phyloP scores from a whole-genome alignment of 1,140 invertebrate genomes.

The Sinella curviseta region DNA sequence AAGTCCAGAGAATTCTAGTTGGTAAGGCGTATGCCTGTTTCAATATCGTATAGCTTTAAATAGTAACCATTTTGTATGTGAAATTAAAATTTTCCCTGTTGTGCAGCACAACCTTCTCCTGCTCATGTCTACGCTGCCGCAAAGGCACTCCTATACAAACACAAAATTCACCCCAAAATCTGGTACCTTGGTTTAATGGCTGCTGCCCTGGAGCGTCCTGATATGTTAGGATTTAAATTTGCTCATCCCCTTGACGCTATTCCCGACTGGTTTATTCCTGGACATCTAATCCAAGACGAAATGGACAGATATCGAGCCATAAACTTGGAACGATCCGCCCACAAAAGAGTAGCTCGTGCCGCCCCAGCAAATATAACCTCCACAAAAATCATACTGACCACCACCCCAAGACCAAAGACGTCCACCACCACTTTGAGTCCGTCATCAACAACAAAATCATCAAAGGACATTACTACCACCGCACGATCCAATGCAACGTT shows the following conservation, averaged over 20 bases:
- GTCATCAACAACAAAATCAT: too few species aligned
- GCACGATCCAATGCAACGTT: not conserved
- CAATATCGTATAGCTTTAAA: not conserved
- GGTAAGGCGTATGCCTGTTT: not conserved
- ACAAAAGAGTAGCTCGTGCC: not conserved
- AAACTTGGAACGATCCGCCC: not conserved
- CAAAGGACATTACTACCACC: not conserved
- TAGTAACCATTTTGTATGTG: not conserved
- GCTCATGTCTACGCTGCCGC: not conserved
- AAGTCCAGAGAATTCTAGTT: constrained; percentile 7
- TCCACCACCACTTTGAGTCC: too few species aligned
- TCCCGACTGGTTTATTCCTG: constrained; percentile 20
- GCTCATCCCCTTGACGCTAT: constrained; percentile 20
- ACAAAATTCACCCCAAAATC: constrained; percentile 21
- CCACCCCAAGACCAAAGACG: not conserved
- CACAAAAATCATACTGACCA: not conserved
- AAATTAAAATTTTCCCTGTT: not conserved
- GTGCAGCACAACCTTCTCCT: constrained; percentile 8
- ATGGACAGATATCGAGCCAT: not conserved
- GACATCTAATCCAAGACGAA: not conserved
- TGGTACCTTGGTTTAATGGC: constrained; percentile 12
- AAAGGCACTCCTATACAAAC: not conserved
- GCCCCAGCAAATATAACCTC: not conserved
- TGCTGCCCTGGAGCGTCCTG: constrained; percentile 8
- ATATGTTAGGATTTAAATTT: constrained; percentile 9